These are phyloP conservation scores for Cynocephalus volans DNA, from an alignment of 2,113 vertebrate genomes.

Conservation along the genomic window DNA sequence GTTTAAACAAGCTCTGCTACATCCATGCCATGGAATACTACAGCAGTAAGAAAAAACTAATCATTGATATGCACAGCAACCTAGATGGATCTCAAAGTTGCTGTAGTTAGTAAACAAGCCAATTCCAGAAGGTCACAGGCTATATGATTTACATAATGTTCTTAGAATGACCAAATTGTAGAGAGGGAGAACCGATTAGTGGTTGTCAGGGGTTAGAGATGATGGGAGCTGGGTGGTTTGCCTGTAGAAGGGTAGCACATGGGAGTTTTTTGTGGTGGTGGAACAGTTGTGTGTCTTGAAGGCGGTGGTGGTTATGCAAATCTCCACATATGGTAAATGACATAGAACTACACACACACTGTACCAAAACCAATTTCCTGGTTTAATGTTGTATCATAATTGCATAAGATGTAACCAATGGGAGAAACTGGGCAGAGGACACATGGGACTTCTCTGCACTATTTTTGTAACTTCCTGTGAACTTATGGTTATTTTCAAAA, in stretches of 20 bases:
- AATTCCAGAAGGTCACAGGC: background rate
- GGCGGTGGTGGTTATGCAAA: rapidly evolving
- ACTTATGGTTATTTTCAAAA: conserved; percentile 44
- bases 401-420: rapidly evolving
- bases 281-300: too few relatives aligned
- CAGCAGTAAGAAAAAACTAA: background rate
- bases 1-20: background rate
- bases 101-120: background rate
- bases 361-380: background rate
- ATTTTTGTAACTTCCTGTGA: background rate
- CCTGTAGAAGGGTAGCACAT: background rate
- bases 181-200: background rate
- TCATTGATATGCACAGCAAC: background rate
- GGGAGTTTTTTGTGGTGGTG: background rate
- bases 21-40: background rate
- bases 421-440: background rate
- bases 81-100: background rate
- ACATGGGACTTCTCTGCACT: background rate
- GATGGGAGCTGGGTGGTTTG: background rate
- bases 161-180: background rate
- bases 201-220: background rate
- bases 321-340: too few relatives aligned
- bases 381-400: background rate
- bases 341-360: rapidly evolving
- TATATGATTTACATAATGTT: background rate